A percentile compares a stretch with the other conserved stretches of the same genome.
Conservation (phyloP, 2,888 invertebrate genomes). For the Machimus atricapillus region DNA sequence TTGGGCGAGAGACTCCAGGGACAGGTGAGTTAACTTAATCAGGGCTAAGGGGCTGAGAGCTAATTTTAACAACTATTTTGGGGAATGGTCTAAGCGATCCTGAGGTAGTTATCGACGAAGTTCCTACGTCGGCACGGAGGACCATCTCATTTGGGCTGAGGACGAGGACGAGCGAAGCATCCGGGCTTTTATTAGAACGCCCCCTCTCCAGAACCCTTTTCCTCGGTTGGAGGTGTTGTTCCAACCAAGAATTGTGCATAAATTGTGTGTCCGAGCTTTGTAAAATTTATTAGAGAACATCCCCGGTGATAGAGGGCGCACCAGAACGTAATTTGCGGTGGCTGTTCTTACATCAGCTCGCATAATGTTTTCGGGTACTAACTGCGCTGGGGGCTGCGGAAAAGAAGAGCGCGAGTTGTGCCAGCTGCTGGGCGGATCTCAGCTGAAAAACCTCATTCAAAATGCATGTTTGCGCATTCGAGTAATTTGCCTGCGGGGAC, state of each 20-base stretch:
- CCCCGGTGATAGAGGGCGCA: not conserved
- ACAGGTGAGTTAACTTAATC: constrained; percentile 27
- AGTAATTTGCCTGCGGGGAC: constrained; percentile 29
- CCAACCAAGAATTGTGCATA: not conserved
- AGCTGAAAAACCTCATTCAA: constrained; percentile 18
- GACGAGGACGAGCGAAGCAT: not conserved
- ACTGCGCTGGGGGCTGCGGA: not conserved
- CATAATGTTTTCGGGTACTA: not conserved
- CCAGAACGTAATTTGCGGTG: not conserved
- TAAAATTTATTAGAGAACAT: constrained; percentile 23
- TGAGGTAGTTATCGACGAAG: constrained; percentile 19
- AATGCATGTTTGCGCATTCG: constrained; percentile 42
- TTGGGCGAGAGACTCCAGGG: not conserved
- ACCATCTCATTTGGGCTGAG: not conserved
- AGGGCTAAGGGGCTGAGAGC: constrained; percentile 5
- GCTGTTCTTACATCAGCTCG: constrained; percentile 19
- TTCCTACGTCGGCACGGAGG: not conserved
- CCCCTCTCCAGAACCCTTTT: not conserved
- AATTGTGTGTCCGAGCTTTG: not conserved
- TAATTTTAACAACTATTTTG: constrained; percentile 25
- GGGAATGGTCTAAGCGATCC: not conserved
- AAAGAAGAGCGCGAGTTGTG: not conserved
- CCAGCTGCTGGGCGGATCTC: not conserved
- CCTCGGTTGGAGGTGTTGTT: not conserved
- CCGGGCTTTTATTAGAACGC: not conserved